phyloP scores from a whole-genome alignment of 2,797 vertebrate genomes.

The Garrulus glandarius region DNA sequence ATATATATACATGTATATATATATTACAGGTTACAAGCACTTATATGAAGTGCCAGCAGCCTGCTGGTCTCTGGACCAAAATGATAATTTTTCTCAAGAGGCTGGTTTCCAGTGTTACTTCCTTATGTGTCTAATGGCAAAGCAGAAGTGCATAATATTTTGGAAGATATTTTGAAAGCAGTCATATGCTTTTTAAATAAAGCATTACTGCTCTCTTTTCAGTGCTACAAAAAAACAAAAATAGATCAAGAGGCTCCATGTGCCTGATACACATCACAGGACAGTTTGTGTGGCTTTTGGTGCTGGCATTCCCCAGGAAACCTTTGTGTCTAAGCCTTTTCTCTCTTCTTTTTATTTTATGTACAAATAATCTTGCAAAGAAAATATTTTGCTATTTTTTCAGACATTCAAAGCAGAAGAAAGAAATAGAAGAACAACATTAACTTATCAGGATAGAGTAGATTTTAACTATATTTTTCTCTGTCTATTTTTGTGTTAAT shows the following conservation, averaged over 20 bases:
- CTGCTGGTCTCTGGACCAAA: not conserved
- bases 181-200: slow-evolving; percentile 2
- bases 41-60: not conserved
- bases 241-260: not conserved
- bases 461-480: not conserved
- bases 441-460: not conserved
- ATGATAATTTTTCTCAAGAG: not conserved
- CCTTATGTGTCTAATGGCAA: not conserved
- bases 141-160: not conserved
- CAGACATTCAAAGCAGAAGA: not conserved
- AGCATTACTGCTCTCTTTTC: not conserved
- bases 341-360: not conserved
- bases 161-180: slow-evolving; percentile 9
- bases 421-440: not conserved
- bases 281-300: not conserved
- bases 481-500: not conserved
- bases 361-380: not conserved
- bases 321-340: not conserved
- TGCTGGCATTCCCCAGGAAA: not conserved
- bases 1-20: not conserved
- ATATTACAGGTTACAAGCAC: not conserved
- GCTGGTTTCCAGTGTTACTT: not conserved
- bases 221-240: not conserved
- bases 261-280: not conserved
- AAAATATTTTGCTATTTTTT: not conserved